Percentiles rank a stretch among this genome's conserved stretches.
These are phyloP conservation scores for Brachionus sp. DNA, from an alignment of 1,140 invertebrate genomes.

Conservation along the genomic window DNA sequence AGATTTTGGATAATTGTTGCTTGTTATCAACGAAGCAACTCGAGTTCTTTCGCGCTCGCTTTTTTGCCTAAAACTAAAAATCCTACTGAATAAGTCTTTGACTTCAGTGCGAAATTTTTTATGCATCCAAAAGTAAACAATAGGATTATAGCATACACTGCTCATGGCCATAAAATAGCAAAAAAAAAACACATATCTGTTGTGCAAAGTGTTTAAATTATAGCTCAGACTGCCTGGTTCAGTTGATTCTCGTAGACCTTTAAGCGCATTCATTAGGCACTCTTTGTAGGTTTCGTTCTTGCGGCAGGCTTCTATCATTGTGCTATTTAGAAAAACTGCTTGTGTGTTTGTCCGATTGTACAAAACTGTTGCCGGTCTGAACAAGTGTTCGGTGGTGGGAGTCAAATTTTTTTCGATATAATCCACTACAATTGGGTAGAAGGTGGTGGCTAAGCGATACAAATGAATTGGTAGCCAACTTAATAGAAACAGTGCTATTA, in stretches of 20 bases:
- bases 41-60: not conserved
- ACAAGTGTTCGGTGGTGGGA: slow-evolving; percentile 50
- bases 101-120: slow-evolving; percentile 52
- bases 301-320: not conserved
- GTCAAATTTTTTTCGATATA: slow-evolving; percentile 47
- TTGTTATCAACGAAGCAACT: not conserved
- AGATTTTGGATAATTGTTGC: not conserved
- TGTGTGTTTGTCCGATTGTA: not conserved
- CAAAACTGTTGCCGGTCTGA: slow-evolving; percentile 45
- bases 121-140: slow-evolving; percentile 64
- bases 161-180: slow-evolving; percentile 63
- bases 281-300: slow-evolving; percentile 20
- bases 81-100: not conserved
- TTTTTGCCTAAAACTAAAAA: not conserved
- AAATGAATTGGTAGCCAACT: slow-evolving; percentile 63
- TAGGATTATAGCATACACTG: slow-evolving; percentile 63
- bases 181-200: slow-evolving; percentile 58
- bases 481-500: slow-evolving; percentile 60
- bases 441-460: slow-evolving; percentile 62
- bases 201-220: slow-evolving; percentile 49
- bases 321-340: not conserved
- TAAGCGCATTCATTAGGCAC: slow-evolving; percentile 5
- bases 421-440: slow-evolving; percentile 56
- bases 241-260: not conserved
- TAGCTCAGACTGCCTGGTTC: not conserved